Conservation (phyloP, 1,140 invertebrate species). For the Rhagoletis pomonella region DNA sequence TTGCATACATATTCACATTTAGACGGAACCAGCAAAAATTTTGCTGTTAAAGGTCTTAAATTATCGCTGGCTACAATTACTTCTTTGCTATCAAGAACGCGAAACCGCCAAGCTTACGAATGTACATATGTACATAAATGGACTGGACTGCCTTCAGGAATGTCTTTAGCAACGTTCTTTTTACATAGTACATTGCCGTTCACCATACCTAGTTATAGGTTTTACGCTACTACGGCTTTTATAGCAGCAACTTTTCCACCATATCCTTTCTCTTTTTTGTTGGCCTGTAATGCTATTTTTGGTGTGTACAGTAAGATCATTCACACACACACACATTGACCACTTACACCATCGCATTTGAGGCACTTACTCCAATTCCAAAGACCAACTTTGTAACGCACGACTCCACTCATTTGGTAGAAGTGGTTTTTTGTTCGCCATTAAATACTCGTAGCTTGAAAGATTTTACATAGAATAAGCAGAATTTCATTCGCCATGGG, state of each 20-base stretch:
- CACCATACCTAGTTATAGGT: not conserved
- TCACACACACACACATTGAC: not conserved
- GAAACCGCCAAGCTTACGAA: not conserved
- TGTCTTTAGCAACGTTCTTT: not conserved
- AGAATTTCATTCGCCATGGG: not conserved
- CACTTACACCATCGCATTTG: not conserved
- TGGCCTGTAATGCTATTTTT: not conserved
- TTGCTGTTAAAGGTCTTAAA: not conserved
- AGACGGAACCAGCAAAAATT: too few species aligned
- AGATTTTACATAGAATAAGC: not conserved
- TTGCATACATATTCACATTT: too few species aligned
- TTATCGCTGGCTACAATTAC: not conserved
- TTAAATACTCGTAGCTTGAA: not conserved
- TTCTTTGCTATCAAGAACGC: too few species aligned
- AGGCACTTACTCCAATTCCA: not conserved
- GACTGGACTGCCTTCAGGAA: not conserved
- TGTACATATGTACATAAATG: not conserved
- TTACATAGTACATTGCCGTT: not conserved
- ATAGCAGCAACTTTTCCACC: not conserved
- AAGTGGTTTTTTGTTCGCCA: not conserved
- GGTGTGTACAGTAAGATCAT: not conserved
- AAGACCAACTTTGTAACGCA: constrained; percentile 29
- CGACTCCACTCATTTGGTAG: constrained; percentile 16
- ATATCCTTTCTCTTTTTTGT: not conserved
- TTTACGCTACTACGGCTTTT: not conserved